Conservation (phyloP, 2,888 invertebrate species). For the Alcis repandata region DNA sequence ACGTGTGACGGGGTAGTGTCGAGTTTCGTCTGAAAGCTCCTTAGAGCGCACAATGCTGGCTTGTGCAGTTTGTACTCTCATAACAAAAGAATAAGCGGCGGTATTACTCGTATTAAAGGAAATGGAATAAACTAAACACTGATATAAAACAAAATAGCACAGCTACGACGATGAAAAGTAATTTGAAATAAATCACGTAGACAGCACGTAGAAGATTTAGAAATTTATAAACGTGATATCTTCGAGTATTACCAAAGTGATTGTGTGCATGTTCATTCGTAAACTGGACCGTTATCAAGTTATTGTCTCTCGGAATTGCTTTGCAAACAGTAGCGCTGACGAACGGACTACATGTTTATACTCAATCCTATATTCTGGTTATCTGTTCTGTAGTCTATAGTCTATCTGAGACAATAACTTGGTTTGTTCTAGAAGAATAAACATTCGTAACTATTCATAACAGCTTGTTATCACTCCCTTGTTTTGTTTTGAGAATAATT, state of each 20-base stretch:
- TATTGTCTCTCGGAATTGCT: background rate
- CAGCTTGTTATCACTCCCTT: background rate
- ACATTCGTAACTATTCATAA: background rate
- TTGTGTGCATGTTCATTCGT: background rate
- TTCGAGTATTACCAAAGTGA: background rate
- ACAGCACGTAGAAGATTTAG: conserved; percentile 5
- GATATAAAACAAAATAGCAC: too few relatives aligned
- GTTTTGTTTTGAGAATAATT: background rate
- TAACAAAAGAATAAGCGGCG: too few relatives aligned
- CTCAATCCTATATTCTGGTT: background rate
- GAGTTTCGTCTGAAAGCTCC: too few relatives aligned
- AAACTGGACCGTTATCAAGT: background rate
- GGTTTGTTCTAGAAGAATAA: background rate
- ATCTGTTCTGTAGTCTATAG: too few relatives aligned
- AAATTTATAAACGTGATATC: conserved; percentile 1
- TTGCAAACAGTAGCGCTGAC: background rate
- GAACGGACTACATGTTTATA: background rate
- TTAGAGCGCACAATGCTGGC: too few relatives aligned
- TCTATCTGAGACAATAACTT: background rate
- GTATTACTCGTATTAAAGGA: too few relatives aligned
- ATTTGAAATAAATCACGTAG: too few relatives aligned
- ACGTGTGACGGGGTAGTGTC: too few relatives aligned
- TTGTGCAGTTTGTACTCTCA: too few relatives aligned
- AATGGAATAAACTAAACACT: too few relatives aligned
- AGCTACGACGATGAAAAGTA: too few relatives aligned